A percentile compares a stretch with the other conserved stretches of the same genome.
phyloP scores from a whole-genome alignment of 1,140 invertebrate species.

The Apis dorsata region DNA sequence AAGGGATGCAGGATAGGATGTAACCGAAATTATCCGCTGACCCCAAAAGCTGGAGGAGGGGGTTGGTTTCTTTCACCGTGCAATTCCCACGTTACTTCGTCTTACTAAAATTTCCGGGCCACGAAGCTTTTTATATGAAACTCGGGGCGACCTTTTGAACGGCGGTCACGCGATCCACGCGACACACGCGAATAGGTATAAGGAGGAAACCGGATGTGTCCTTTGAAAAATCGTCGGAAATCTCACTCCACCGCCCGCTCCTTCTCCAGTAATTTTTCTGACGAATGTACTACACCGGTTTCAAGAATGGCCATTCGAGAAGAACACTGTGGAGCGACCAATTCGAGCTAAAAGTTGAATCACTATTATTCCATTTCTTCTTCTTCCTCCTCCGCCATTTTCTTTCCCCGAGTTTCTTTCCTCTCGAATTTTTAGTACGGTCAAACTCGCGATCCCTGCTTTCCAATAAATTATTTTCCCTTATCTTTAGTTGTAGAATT shows the following conservation, averaged over 20 bases:
- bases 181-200: conserved; percentile 30
- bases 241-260: background rate
- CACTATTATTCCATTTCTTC: too few species aligned
- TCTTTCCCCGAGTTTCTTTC: background rate
- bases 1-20: background rate
- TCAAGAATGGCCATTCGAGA: conserved; percentile 41
- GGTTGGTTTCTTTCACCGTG: conserved; percentile 28
- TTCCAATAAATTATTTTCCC: background rate
- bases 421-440: background rate
- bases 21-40: conserved; percentile 35
- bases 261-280: conserved; percentile 47
- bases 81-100: conserved; percentile 22
- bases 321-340: conserved; percentile 3
- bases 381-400: background rate
- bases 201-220: conserved; percentile 46
- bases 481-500: background rate
- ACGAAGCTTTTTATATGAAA: conserved; percentile 41
- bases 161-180: conserved; percentile 44
- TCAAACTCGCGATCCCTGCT: background rate
- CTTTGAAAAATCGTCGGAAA: conserved; percentile 57
- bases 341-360: background rate
- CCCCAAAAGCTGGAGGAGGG: conserved; percentile 13
- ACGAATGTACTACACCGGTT: conserved; percentile 47
- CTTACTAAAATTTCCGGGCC: conserved; percentile 51
- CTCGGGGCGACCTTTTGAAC: conserved; percentile 30